These are phyloP conservation scores for Pterocles burchelli DNA, from an alignment of 2,113 vertebrate genomes.

Conservation along the genomic window DNA sequence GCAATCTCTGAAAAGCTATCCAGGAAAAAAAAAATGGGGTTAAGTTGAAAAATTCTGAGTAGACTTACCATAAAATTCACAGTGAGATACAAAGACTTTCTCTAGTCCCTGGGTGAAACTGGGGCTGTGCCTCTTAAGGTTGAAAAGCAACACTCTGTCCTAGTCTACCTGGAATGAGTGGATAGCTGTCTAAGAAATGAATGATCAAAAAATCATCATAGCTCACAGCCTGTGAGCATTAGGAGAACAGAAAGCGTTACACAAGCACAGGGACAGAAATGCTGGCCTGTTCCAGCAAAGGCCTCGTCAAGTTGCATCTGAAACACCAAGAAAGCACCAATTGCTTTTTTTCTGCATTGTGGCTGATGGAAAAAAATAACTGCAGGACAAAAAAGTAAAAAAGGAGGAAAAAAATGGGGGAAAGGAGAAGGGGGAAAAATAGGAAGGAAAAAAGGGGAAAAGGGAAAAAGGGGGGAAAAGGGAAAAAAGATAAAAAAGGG, in stretches of 20 bases:
- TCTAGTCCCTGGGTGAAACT: background rate
- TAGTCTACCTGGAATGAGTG: background rate
- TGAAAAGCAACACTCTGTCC: background rate
- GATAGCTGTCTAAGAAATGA: background rate
- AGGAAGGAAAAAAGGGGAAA: too few relatives aligned
- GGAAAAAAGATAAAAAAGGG: background rate
- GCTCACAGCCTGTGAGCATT: background rate
- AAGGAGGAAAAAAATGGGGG: background rate
- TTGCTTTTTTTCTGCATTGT: background rate
- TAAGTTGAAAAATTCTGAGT: background rate
- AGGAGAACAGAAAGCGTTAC: background rate
- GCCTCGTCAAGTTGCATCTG: fast-evolving
- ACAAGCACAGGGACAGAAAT: background rate
- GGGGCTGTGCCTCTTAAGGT: background rate
- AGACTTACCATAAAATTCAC: background rate
- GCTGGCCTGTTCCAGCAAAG: fast-evolving
- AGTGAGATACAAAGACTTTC: background rate
- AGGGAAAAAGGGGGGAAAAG: too few relatives aligned
- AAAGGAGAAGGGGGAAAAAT: too few relatives aligned
- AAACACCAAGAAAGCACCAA: background rate
- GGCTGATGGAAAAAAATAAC: background rate
- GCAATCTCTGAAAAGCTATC: background rate
- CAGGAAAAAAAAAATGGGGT: background rate
- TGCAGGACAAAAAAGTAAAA: fast-evolving
- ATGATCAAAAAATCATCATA: background rate